phyloP scores from a whole-genome alignment of 2,113 vertebrate genomes.

The Ceratotherium simum region DNA sequence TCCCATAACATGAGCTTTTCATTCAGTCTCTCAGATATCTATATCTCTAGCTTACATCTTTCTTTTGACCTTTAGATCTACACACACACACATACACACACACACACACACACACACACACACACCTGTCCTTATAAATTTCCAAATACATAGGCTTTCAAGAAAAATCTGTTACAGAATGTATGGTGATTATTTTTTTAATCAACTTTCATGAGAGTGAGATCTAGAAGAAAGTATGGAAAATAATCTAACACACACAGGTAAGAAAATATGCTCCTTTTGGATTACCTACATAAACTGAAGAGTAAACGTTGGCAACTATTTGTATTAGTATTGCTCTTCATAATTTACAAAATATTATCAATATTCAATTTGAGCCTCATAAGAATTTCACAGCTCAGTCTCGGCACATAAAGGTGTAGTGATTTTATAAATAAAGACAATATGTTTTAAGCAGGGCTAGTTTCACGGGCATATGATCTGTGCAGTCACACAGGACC shows the following conservation, averaged over 20 bases:
- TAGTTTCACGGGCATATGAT: not conserved
- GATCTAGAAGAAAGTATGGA: not conserved
- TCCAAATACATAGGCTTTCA: not conserved
- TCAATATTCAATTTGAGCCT: not conserved
- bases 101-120: not conserved
- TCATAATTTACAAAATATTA: not conserved
- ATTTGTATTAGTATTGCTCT: not conserved
- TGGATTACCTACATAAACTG: not conserved
- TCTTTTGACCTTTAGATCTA: not conserved
- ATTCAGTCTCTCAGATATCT: not conserved
- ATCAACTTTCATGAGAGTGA: not conserved
- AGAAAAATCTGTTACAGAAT: not conserved
- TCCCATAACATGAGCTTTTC: not conserved
- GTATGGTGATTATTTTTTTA: not conserved
- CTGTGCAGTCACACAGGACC: not conserved
- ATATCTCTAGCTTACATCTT: not conserved
- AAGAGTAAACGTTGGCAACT: not conserved
- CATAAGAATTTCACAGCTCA: not conserved
- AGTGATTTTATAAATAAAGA: not conserved
- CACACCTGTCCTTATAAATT: not conserved
- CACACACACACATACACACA: not conserved
- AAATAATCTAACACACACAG: not conserved
- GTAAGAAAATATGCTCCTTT: not conserved
- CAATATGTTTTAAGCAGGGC: not conserved
- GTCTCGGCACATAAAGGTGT: not conserved